phyloP scores from a whole-genome alignment of 2,888 invertebrate genomes.

The Asteroscopus sphinx region DNA sequence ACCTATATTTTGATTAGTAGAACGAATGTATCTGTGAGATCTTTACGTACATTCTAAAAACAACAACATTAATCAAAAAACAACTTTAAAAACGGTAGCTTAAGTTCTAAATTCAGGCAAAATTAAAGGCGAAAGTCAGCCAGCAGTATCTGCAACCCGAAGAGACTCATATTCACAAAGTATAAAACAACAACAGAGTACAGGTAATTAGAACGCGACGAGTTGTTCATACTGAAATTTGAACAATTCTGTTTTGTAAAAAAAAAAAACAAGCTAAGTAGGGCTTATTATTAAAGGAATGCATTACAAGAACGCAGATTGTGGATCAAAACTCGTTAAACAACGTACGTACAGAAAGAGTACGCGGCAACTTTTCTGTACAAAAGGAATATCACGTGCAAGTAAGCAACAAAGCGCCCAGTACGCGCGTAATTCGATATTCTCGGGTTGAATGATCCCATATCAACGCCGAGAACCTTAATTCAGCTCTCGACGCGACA shows the following conservation, averaged over 20 bases:
- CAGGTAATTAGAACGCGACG: slow-evolving; percentile 58
- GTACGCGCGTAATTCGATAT: slow-evolving; percentile 87
- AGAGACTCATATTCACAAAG: slow-evolving; percentile 60
- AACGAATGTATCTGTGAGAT: too few species aligned
- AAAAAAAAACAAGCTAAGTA: slow-evolving; percentile 23
- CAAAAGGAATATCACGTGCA: slow-evolving; percentile 87
- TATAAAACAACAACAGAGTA: slow-evolving; percentile 52
- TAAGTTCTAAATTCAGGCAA: slow-evolving; percentile 51
- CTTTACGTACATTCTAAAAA: background rate
- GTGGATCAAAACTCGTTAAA: slow-evolving; percentile 55
- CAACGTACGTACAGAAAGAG: slow-evolving; percentile 27
- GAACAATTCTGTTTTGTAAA: slow-evolving; percentile 36
- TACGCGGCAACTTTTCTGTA: slow-evolving; percentile 43
- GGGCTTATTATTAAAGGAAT: slow-evolving; percentile 43
- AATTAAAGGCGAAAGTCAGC: slow-evolving; percentile 34
- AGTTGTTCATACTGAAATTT: slow-evolving; percentile 24
- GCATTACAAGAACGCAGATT: slow-evolving; percentile 49
- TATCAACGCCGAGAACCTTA: slow-evolving; percentile 87
- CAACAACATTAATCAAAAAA: slow-evolving; percentile 20
- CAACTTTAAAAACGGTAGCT: slow-evolving; percentile 36
- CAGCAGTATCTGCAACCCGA: slow-evolving; percentile 53
- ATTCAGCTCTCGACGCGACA: slow-evolving; percentile 86
- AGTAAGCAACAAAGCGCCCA: slow-evolving; percentile 86
- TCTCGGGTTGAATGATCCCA: slow-evolving; percentile 89
- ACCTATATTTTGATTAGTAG: too few species aligned